A percentile compares a stretch with the other conserved stretches of the same genome.
Evolutionary conservation across 2,888 invertebrate genomes (phyloP).

Genomic region (Elysia crispata): DNA sequence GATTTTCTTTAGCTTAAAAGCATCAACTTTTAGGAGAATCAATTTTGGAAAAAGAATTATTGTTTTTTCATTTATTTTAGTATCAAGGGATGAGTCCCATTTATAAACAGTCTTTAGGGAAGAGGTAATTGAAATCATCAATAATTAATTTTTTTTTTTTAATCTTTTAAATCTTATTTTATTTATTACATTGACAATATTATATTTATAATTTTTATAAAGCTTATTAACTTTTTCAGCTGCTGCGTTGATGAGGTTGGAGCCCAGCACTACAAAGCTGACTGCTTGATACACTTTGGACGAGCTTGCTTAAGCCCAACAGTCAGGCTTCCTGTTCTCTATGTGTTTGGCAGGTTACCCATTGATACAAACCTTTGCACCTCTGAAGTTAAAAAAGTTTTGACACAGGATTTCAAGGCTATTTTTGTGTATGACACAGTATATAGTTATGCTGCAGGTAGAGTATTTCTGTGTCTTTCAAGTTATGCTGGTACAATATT

Average conservation of each 20-base stretch:
- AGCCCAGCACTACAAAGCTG: conserved; percentile 90
- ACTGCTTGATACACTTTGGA: conserved; percentile 94
- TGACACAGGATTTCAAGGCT: conserved; percentile 62
- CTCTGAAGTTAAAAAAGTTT: conserved; percentile 65
- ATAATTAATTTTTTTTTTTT: not conserved
- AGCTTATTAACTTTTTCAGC: conserved; percentile 79
- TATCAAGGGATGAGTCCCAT: no score
- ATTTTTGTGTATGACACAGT: conserved; percentile 77
- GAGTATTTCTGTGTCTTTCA: conserved; percentile 3
- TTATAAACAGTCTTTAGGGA: not conserved
- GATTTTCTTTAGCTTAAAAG: no score
- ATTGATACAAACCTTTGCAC: conserved; percentile 79
- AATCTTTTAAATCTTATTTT: not conserved
- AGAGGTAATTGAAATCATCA: not conserved
- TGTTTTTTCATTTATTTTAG: not conserved
- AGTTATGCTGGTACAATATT: no score
- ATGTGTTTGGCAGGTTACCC: conserved; percentile 78
- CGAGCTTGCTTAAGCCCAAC: conserved; percentile 89
- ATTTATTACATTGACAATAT: not conserved
- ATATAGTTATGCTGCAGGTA: conserved; percentile 73
- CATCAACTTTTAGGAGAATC: no score
- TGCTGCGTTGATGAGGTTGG: conserved; percentile 94
- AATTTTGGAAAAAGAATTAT: no score
- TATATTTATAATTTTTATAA: not conserved
- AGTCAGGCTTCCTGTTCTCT: conserved; percentile 84